phyloP scores from a whole-genome alignment of 2,797 vertebrate genomes.

The Pristis pectinata region DNA sequence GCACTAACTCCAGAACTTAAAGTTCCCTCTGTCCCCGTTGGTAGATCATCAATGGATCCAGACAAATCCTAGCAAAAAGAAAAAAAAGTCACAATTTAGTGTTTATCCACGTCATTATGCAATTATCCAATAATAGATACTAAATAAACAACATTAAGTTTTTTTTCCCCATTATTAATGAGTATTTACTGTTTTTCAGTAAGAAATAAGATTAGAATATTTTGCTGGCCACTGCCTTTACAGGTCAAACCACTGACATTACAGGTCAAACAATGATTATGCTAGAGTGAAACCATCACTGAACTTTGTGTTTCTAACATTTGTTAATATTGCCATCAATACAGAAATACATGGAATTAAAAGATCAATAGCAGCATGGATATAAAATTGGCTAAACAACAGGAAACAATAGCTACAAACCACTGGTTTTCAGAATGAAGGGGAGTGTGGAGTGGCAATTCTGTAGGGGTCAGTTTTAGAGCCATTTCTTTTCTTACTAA shows the following conservation, averaged over 20 bases:
- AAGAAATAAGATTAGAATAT: not conserved
- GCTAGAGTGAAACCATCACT: not conserved
- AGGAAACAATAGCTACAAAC: no score
- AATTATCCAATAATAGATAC: not conserved
- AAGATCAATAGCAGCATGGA: no score
- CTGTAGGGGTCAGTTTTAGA: no score
- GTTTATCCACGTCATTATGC: not conserved
- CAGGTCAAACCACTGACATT: not conserved
- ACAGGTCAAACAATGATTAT: not conserved
- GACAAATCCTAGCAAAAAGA: slow-evolving; percentile 73
- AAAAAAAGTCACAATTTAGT: not conserved
- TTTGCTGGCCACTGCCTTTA: not conserved
- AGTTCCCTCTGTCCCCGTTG: slow-evolving; percentile 83
- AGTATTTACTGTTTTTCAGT: not conserved
- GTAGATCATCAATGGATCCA: slow-evolving; percentile 90
- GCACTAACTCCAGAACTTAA: slow-evolving; percentile 75
- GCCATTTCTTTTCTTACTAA: no score
- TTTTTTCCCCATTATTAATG: not conserved
- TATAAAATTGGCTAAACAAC: no score
- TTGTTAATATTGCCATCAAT: not conserved
- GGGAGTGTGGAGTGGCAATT: no score
- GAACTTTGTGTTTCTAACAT: not conserved
- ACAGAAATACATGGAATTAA: not conserved
- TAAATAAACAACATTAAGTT: not conserved
- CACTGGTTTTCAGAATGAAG: no score